Base-by-base conservation (phyloP, 23 tunicate genomes). In the Styela clava region DNA sequence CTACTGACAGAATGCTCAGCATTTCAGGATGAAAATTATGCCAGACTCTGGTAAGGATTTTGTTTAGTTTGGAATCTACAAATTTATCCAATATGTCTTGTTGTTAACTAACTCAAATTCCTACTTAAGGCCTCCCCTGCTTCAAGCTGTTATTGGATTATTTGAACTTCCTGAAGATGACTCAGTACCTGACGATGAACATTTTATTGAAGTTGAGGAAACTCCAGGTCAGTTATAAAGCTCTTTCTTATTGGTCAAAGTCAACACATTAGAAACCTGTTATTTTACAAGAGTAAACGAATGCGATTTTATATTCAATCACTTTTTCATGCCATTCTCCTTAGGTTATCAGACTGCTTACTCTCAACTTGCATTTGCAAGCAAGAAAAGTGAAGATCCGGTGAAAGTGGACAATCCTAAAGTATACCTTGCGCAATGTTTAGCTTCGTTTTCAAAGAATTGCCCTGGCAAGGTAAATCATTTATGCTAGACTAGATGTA, bases 81-180 rank as follows among this genome's bases (percentile, higher is more conserved):
- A 24, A 23, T 61, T 61, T 61, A 23, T 61, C n/a, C n/a, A 61
- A 21, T 0, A 61, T 22, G n/a, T 23, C 64, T 61, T 23, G n/a
- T n/a, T n/a, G n/a, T n/a, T n/a, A n/a, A n/a, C n/a, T n/a, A n/a
- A n/a, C n/a, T n/a, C n/a, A n/a, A n/a, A n/a, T n/a, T n/a, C n/a
- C n/a, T n/a, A n/a, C n/a, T 76, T 63, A 51, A 88, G 94, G 94
- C 67, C 85, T 3, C 89, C 79, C 3, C 81, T 95, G 24, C 64
- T 95, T 56, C 92, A 95, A 56, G 84, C 95, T 16, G 84, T 90
- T 23, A 86, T 95, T 76, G 99, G 91, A 0, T 68, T 95, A 33
- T 86, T 95, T 79, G 99, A 95, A 83, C 84, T 95, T 2, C 99
- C 95, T 3, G 86, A 83, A 35, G 99, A 95, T 51, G 92, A 95